Base-by-base conservation (phyloP, 2,113 vertebrate species). In the Chrysochloris asiatica region DNA sequence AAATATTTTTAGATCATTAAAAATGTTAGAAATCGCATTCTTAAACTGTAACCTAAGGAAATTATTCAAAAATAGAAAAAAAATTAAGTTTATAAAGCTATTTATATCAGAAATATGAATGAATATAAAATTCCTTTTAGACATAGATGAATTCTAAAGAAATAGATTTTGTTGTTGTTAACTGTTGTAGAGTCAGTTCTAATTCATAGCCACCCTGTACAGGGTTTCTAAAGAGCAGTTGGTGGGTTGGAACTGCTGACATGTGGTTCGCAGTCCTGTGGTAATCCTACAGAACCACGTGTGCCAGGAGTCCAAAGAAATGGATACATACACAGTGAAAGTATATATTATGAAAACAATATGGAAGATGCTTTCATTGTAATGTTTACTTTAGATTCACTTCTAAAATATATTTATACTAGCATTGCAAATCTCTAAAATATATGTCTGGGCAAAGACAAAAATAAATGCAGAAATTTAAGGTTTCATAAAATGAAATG, bases 251-350 rank as follows among this genome's bases (percentile, higher is more conserved):
- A n/a, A n/a, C n/a, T n/a, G n/a, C n/a, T n/a, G n/a, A n/a, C n/a
- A n/a, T n/a, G n/a, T n/a, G n/a, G n/a, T n/a, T n/a, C n/a, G n/a
- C n/a, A n/a, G n/a, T n/a, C n/a, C n/a, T n/a, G n/a, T n/a, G n/a
- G n/a, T n/a, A n/a, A n/a, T n/a, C n/a, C n/a, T n/a, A n/a, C n/a
- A n/a, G n/a, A n/a, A n/a, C n/a, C n/a, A n/a, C n/a, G n/a, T n/a
- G n/a, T n/a, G n/a, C n/a, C n/a, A n/a, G n/a, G n/a, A n/a, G n/a
- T 86, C 43, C 54, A 30, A 93, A 67, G 33, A 81, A 90, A 50
- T 19, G 41, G 1, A 16, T 38, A 3, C 2, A 59, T 50, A n/a
- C 22, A 65, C 48, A 84, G 28, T 26, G 50, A 79, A 9, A 90
- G 13, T 38, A 10, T 8, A 22, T 63, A 24, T 65, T 81, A 77